Evolutionary conservation across 1,140 invertebrate genomes (phyloP).

Genomic region (Eurosta solidaginis): DNA sequence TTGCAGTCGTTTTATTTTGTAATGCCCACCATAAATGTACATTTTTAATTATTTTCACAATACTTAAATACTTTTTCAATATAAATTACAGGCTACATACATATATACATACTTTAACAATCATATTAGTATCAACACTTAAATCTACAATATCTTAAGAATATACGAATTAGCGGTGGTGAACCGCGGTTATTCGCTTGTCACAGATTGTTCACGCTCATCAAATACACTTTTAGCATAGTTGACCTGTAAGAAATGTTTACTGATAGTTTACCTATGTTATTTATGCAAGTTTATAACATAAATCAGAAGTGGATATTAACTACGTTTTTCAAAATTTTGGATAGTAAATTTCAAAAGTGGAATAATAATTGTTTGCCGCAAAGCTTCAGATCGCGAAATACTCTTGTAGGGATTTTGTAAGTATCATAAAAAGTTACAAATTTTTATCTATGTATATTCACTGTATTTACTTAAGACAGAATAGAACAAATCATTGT

Average conservation of each 20-base stretch:
- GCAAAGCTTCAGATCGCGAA: no score
- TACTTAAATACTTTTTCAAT: slow-evolving; percentile 17
- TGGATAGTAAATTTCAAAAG: no score
- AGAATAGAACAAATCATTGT: no score
- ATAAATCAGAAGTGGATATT: no score
- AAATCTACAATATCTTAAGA: neutral
- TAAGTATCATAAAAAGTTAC: no score
- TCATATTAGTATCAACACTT: neutral
- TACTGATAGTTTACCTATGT: slow-evolving; percentile 7
- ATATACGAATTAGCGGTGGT: neutral
- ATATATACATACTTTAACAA: neutral
- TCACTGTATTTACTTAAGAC: no score
- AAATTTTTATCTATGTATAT: no score
- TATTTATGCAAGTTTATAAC: no score
- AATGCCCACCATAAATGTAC: neutral
- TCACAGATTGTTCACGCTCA: slow-evolving; percentile 68
- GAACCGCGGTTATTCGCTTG: neutral
- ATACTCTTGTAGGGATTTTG: no score
- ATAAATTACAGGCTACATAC: slow-evolving; percentile 7
- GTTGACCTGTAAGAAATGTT: slow-evolving; percentile 68
- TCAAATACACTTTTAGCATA: slow-evolving; percentile 86
- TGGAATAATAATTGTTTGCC: no score
- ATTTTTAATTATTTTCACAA: no score
- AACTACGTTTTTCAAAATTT: no score
- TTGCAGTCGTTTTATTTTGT: slow-evolving; percentile 1